Percentiles rank a stretch among this genome's conserved stretches.
phyloP scores from a whole-genome alignment of 2,888 invertebrate species.

The Cataglyphis cursor region DNA sequence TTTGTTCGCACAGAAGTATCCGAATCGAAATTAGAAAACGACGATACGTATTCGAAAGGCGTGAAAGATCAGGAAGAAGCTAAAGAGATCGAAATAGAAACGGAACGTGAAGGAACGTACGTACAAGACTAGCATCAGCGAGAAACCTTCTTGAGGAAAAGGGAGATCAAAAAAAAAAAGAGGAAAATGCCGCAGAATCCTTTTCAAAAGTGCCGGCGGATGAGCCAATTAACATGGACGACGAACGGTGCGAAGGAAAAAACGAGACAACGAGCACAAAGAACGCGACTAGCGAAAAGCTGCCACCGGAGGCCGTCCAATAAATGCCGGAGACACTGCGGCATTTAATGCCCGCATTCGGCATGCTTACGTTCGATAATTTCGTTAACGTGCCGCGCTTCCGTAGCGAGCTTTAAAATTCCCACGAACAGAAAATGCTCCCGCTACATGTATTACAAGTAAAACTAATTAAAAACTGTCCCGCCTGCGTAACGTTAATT shows the following conservation, averaged over 20 bases:
- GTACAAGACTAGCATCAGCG: slow-evolving; percentile 7
- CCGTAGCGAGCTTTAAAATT: slow-evolving; percentile 50
- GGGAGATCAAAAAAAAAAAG: background rate
- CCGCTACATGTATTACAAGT: slow-evolving; percentile 1
- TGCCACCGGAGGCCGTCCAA: slow-evolving; percentile 50
- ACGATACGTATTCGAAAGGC: slow-evolving; percentile 29
- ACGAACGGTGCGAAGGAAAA: slow-evolving; percentile 16
- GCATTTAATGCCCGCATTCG: slow-evolving; percentile 63
- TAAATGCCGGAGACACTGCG: slow-evolving; percentile 33
- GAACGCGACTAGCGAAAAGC: slow-evolving; percentile 37
- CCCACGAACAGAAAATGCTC: slow-evolving; percentile 11
- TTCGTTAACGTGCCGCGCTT: slow-evolving; percentile 65
- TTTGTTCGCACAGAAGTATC: background rate
- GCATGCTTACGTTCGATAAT: slow-evolving; percentile 68
- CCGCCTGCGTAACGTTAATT: slow-evolving; percentile 38
- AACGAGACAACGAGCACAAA: slow-evolving; percentile 21
- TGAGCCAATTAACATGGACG: slow-evolving; percentile 62
- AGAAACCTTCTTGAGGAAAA: background rate
- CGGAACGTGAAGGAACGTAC: slow-evolving; percentile 35
- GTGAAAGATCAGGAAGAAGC: slow-evolving; percentile 27
- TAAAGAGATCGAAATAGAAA: slow-evolving; percentile 33
- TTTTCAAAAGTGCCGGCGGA: slow-evolving; percentile 30
- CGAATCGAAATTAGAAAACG: slow-evolving; percentile 22
- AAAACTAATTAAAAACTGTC: slow-evolving; percentile 33
- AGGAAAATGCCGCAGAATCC: slow-evolving; percentile 14